Base-by-base conservation (phyloP, 1,140 invertebrate species). In the Trachymyrmex cornetzi region DNA sequence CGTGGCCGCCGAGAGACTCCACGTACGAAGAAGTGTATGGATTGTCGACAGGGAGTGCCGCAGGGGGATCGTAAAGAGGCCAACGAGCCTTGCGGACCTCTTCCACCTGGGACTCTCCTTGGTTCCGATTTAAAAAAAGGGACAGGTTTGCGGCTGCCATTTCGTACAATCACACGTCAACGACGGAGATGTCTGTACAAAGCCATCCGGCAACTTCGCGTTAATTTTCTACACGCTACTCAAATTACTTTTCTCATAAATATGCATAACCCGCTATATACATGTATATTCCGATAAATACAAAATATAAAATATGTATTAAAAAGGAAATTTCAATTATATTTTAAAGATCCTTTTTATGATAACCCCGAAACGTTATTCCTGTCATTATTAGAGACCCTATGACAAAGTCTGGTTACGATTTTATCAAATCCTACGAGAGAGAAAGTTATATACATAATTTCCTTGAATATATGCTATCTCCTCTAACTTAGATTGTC, bases 31-130 rank as follows among this genome's bases (percentile, higher is more conserved):
- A 88, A 69, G 82, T 7, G 84, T 71, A 81, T 82, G 85, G 77
- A 71, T 89, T 88, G 85, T 87, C 87, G 87, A 89, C 86, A 93
- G 79, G 93, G 92, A 93, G 92, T 92, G 93, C 93, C 92, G 87
- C 85, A 84, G 90, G 92, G 90, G 64, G 77, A 89, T 86, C 77
- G 90, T 91, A 92, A 92, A 89, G 92, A 91, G 86, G 92, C 89
- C 91, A 91, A 34, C 91, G 89, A 90, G 84, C 55, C 84, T 86
- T 86, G 74, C 64, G 34, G 77, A 59, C 79, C 82, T 88, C 71
- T 88, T 64, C 77, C 72, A 50, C 63, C 64, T 50, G 11, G 59
- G 67, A 24, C 79, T 82, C 86, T 55, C 55, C 69, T 84, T 61
- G 30, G 55, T 50, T 63, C 53, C 55, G 67, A 87, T 85, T 85